Conservation (phyloP, 23 tunicate genomes). For the Halocynthia roretzi region DNA sequence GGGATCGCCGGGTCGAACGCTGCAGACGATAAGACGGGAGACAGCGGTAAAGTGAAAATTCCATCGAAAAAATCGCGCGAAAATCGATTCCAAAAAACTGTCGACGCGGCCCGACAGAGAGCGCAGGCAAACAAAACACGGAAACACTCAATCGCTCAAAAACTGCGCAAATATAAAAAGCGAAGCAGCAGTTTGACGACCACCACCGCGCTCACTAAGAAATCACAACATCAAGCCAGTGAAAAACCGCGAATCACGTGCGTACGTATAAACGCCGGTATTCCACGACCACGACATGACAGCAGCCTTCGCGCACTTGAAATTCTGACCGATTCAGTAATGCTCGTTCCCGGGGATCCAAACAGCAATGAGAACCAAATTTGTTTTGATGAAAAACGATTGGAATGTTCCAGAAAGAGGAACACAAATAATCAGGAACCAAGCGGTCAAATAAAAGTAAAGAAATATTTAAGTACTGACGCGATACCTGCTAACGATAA, state of each 20-base stretch:
- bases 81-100: background rate
- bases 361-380: too few species aligned
- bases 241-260: constrained; percentile 1
- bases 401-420: too few species aligned
- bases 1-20: constrained; percentile 7
- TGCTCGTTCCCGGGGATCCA: too few species aligned
- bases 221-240: too few species aligned
- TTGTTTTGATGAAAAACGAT: too few species aligned
- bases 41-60: background rate
- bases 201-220: background rate
- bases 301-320: too few species aligned
- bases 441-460: too few species aligned
- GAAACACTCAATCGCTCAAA: constrained; percentile 9
- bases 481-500: too few species aligned
- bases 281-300: background rate
- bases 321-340: too few species aligned
- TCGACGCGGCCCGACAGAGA: constrained; percentile 4
- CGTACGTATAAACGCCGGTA: constrained; percentile 26
- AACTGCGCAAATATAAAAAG: constrained; percentile 14
- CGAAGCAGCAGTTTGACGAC: background rate
- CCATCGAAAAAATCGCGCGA: background rate
- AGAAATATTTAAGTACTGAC: too few species aligned
- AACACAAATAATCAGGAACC: too few species aligned
- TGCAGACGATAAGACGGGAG: background rate
- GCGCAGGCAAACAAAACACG: constrained; percentile 16